Evolutionary conservation across 2,888 invertebrate species (phyloP).

Genomic region (Thereva nobilitata): DNA sequence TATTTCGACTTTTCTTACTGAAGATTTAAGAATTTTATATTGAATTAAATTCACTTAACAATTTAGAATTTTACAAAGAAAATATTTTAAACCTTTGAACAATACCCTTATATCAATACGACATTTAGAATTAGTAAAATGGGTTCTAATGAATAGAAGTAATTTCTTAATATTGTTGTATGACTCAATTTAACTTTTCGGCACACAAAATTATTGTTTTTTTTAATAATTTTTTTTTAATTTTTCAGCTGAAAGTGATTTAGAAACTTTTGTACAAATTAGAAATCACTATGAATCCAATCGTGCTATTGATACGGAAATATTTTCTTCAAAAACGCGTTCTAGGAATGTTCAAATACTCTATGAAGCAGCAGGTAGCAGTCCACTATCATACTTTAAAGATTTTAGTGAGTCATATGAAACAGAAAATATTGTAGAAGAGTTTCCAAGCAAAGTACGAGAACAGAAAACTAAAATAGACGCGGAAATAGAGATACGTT

Average conservation of each 20-base stretch:
- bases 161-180: too few species aligned
- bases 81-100: too few species aligned
- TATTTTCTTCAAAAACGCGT: slow-evolving; percentile 76
- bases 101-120: too few species aligned
- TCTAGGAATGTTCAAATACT: slow-evolving; percentile 75
- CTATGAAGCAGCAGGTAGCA: slow-evolving; percentile 76
- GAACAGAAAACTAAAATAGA: slow-evolving; percentile 71
- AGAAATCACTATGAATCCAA: slow-evolving; percentile 76
- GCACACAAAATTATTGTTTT: slow-evolving; percentile 2
- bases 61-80: too few species aligned
- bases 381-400: slow-evolving; percentile 52
- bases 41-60: too few species aligned
- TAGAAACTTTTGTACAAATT: slow-evolving; percentile 80
- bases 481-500: slow-evolving; percentile 85
- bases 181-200: too few species aligned
- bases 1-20: too few species aligned
- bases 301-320: slow-evolving; percentile 69
- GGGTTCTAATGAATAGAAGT: too few species aligned
- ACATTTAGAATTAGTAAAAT: too few species aligned
- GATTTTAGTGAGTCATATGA: slow-evolving; percentile 9
- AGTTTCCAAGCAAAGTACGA: slow-evolving; percentile 72
- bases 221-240: slow-evolving; percentile 47
- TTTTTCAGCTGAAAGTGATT: slow-evolving; percentile 87
- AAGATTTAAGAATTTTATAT: too few species aligned
- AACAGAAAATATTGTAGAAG: slow-evolving; percentile 74